Evolutionary conservation across 2,797 vertebrate genomes (phyloP), one percentile per base, ranked within the genome.

Genomic region (Anguilla obscura): DNA sequence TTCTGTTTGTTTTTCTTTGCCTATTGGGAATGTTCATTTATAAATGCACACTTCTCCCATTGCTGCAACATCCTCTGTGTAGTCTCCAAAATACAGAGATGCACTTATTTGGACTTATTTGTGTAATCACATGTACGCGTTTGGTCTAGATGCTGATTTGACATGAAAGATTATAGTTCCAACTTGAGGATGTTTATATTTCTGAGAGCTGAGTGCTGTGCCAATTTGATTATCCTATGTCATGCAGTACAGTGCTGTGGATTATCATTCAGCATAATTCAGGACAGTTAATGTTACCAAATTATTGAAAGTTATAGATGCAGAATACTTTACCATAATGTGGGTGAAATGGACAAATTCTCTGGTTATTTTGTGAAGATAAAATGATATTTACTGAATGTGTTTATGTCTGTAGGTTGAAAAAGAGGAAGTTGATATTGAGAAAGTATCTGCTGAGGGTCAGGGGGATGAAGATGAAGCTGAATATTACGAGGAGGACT

Each of bases 401-500:
- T 50, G 33, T 71, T 86, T 14, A 71, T 85, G 52, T 85, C 87
- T 96, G 93, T 94, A 97, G 94, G 90, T 90, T 79, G 93, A 91
- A 91, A 91, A 91, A 83, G 90, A 94, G 54, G 93, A 94, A 33
- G 89, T 58, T n/a, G 83, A 90, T 60, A 30, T 90, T 24, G 83
- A 85, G 0, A 88, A 86, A n/a, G 50, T 58, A 10, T 58, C 24
- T 56, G 85, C 90, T 88, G 91, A 90, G 88, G 93, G 95, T 27
- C 84, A 84, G 18, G 93, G 90, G 71, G 30, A 91, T 89, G 92
- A 93, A 54, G 92, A 94, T 50, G 93, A 89, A 74, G 86, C 89
- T 85, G 86, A 89, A 45, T 91, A 92, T 90, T 97, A 98, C 92
- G 98, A 99, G 92, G 98, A 98, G 85, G 98, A 99, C 93, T 99